Base-by-base conservation (phyloP, 2,888 invertebrate species). In the Drosophila testacea region DNA sequence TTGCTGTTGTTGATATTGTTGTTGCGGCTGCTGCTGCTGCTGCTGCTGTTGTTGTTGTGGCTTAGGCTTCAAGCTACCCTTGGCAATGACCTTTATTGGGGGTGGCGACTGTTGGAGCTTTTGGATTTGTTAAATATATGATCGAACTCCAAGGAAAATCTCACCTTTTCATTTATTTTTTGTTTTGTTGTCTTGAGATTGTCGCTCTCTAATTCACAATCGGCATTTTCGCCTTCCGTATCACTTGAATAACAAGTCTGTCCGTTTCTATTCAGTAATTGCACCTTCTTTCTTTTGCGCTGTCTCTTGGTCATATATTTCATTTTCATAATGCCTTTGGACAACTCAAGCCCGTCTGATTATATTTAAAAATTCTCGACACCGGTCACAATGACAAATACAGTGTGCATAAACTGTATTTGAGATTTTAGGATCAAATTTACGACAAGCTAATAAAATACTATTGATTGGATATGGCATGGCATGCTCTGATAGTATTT, bases 261-360 rank as follows among this genome's bases (percentile, higher is more conserved):
- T 1, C 46, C 69, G 55, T 47, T 30, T 30, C 51, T 39, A 42
- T 65, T 59, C 2, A 62, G 60, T 10, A 55, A 16, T 22, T 60
- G 54, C 9, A 41, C 59, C 38, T 68, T 75, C 46, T 76, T 76
- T 32, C 73, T 61, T 38, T 72, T 73, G 0, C 64, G 69, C 65
- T 80, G 72, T n/a, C 78, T 50, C 28, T 76, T 80, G 11, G 77
- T 71, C 30, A 71, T 27, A 63, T 68, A 71, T 63, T 76, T 76
- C 57, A 74, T 76, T 57, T 51, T 74, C 22, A 6, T 44, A 5
- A n/a, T 11, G 38, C 10, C 51, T 34, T n/a, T n/a, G 16, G 34
- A 30, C 30, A 36, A 48, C 34, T n/a, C 39, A 30, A 36, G 13
- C 38, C 41, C 22, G 6, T 5, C 22, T n/a, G 10, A 9, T 39